phyloP scores from a whole-genome alignment of 2,113 vertebrate genomes.

The Lathamus discolor region DNA sequence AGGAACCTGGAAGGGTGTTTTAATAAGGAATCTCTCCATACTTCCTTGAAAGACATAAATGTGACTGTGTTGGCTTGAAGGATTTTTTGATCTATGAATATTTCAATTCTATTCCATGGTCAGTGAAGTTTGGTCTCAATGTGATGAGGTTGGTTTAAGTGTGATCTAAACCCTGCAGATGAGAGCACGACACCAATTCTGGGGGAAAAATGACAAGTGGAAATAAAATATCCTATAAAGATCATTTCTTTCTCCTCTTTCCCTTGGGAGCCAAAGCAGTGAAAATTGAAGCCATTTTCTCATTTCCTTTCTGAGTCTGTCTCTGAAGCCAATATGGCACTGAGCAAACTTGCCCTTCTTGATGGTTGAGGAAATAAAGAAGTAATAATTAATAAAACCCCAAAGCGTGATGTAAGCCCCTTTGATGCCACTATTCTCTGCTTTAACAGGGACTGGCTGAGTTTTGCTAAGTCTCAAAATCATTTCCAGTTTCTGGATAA shows the following conservation, averaged over 20 bases:
- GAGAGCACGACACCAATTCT: background rate
- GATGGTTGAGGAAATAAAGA: background rate
- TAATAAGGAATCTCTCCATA: background rate
- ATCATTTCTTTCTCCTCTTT: background rate
- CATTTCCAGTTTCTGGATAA: background rate
- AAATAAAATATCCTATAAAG: background rate
- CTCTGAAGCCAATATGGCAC: background rate
- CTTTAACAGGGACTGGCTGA: background rate
- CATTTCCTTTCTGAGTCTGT: background rate
- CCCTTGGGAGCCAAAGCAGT: background rate
- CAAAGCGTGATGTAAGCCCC: background rate
- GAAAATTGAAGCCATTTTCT: background rate
- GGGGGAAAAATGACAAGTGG: background rate
- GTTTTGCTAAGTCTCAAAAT: background rate
- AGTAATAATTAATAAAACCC: background rate
- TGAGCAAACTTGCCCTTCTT: background rate
- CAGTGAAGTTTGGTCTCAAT: background rate
- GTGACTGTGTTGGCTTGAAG: background rate
- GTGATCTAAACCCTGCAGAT: background rate
- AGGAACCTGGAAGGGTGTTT: background rate
- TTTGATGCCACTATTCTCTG: background rate
- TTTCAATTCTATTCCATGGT: background rate
- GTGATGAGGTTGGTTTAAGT: background rate
- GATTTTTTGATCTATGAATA: background rate
- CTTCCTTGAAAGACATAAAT: background rate